Evolutionary conservation across 2,797 vertebrate genomes (phyloP).

Genomic region (Sus cebifrons): DNA sequence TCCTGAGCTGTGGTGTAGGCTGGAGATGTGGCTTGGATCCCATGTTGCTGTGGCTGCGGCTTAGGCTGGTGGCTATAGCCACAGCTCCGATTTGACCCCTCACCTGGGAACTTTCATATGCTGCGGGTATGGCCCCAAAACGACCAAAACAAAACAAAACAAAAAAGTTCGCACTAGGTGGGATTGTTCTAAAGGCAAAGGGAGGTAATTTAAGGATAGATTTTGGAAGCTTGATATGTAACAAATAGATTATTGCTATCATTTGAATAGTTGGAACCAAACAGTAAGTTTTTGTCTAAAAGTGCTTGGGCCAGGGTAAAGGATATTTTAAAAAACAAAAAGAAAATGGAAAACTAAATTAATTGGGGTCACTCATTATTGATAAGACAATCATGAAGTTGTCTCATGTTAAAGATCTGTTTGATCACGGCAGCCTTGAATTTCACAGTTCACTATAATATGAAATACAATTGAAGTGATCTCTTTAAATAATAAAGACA

Average conservation of each 20-base stretch:
- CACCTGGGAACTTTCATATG: too few relatives aligned
- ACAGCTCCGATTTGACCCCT: too few relatives aligned
- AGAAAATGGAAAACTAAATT: not conserved
- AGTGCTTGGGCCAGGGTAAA: not conserved
- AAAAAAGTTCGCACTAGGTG: not conserved
- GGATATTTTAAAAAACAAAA: not conserved
- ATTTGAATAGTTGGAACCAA: not conserved
- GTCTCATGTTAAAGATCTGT: not conserved
- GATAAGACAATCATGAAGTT: not conserved
- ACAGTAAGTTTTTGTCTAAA: not conserved
- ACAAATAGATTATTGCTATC: not conserved
- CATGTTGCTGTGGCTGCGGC: too few relatives aligned
- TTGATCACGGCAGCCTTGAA: slow-evolving; percentile 13
- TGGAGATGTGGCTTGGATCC: too few relatives aligned
- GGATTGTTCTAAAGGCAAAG: not conserved
- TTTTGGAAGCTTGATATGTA: slow-evolving; percentile 45
- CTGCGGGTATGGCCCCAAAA: too few relatives aligned
- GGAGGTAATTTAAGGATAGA: not conserved
- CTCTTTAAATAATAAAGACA: not conserved
- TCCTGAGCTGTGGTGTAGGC: too few relatives aligned
- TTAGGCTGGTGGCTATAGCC: too few relatives aligned
- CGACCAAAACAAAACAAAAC: too few relatives aligned
- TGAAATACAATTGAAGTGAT: not conserved
- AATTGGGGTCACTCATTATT: not conserved
- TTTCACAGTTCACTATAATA: slow-evolving; percentile 35